These are phyloP conservation scores for Ondatra zibethicus DNA, from an alignment of 2,113 vertebrate genomes.

Conservation along the genomic window DNA sequence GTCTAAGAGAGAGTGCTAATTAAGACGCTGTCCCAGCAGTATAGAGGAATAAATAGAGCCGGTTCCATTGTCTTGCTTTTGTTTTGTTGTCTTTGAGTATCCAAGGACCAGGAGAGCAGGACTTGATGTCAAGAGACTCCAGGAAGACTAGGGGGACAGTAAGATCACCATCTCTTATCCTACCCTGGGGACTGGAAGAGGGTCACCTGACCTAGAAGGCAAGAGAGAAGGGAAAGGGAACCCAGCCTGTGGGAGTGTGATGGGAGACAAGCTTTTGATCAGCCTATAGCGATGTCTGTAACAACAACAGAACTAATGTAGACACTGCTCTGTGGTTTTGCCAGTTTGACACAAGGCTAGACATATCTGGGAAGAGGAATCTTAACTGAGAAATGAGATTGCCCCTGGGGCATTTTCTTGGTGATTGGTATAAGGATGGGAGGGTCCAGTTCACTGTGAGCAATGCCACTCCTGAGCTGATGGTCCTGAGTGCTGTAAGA, in stretches of 20 bases:
- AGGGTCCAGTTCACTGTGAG: neutral
- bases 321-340: neutral
- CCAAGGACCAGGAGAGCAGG: constrained; percentile 16
- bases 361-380: neutral
- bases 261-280: neutral
- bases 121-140: neutral
- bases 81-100: neutral
- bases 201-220: neutral
- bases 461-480: neutral
- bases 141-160: neutral
- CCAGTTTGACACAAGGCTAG: neutral
- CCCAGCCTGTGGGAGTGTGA: neutral
- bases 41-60: neutral
- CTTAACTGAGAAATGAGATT: neutral
- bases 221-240: neutral
- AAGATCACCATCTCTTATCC: neutral
- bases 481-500: neutral
- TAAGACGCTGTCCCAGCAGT: neutral
- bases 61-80: neutral
- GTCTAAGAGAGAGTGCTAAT: neutral
- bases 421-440: neutral
- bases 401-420: neutral
- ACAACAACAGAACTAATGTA: neutral
- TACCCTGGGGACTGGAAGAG: neutral
- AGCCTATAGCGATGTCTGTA: neutral